Conservation (phyloP, 2,888 invertebrate genomes). For the Sepioteuthis lessoniana region DNA sequence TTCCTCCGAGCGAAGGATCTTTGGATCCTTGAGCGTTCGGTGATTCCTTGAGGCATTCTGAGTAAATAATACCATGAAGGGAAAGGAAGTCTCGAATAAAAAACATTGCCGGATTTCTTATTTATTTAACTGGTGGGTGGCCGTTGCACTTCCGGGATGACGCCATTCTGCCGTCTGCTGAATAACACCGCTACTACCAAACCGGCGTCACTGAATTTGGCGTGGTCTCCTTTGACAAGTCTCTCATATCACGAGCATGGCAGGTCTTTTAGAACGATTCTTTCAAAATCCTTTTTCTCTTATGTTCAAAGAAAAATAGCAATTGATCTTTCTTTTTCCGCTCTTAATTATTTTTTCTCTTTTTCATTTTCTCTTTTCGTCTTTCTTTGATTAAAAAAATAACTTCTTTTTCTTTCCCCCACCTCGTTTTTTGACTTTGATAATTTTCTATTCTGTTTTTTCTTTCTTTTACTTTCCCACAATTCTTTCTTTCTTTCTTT, state of each 20-base stretch:
- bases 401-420: too few relatives aligned
- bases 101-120: neutral
- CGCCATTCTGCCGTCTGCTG: neutral
- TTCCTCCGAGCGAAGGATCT: constrained; percentile 33
- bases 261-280: neutral
- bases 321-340: neutral
- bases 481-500: too few relatives aligned
- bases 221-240: neutral
- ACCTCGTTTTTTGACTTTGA: neutral
- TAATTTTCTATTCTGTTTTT: neutral
- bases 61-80: neutral
- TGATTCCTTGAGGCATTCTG: constrained; percentile 12
- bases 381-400: neutral
- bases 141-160: neutral
- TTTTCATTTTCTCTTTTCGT: neutral
- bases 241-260: neutral
- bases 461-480: neutral
- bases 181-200: neutral
- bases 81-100: constrained; percentile 21
- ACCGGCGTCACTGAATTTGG: neutral
- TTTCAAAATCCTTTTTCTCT: neutral
- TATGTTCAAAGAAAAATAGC: neutral
- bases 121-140: constrained; percentile 33
- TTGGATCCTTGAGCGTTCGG: neutral
- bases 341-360: neutral